Conservation (phyloP, 1,140 invertebrate species). For the Diabrotica undecimpunctata region DNA sequence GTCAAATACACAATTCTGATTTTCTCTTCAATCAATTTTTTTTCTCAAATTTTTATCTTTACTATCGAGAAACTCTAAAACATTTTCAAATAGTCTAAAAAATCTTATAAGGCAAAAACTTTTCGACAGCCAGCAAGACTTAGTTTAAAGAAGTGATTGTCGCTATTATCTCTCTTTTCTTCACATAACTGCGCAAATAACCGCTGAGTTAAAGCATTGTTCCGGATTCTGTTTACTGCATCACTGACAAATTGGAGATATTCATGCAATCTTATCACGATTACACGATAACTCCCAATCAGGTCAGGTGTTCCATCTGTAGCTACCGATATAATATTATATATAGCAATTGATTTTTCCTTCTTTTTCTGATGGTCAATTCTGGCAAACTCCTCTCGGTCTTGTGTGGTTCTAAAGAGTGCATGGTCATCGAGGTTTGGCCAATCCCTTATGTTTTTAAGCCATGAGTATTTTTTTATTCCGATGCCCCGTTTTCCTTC, state of each 20-base stretch:
- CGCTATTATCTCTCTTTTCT: no score
- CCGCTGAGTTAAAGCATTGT: not conserved
- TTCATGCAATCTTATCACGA: not conserved
- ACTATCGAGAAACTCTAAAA: not conserved
- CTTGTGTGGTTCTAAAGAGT: no score
- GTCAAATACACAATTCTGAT: not conserved
- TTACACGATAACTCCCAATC: not conserved
- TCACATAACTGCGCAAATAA: not conserved
- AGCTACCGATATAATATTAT: constrained; percentile 35
- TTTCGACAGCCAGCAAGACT: not conserved
- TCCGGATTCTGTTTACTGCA: not conserved
- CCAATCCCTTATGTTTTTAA: no score
- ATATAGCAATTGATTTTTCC: constrained; percentile 23
- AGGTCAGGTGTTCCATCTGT: constrained; percentile 35
- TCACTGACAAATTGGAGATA: not conserved
- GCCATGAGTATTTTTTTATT: no score
- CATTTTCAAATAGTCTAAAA: not conserved
- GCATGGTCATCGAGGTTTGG: no score
- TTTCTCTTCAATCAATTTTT: no score
- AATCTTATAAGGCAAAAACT: not conserved
- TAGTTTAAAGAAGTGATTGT: no score
- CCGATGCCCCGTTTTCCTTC: no score
- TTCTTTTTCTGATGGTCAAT: no score
- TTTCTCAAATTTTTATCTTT: not conserved
- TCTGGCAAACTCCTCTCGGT: no score